Conservation (phyloP, 1,140 invertebrate species). For the Procambarus clarkii region DNA sequence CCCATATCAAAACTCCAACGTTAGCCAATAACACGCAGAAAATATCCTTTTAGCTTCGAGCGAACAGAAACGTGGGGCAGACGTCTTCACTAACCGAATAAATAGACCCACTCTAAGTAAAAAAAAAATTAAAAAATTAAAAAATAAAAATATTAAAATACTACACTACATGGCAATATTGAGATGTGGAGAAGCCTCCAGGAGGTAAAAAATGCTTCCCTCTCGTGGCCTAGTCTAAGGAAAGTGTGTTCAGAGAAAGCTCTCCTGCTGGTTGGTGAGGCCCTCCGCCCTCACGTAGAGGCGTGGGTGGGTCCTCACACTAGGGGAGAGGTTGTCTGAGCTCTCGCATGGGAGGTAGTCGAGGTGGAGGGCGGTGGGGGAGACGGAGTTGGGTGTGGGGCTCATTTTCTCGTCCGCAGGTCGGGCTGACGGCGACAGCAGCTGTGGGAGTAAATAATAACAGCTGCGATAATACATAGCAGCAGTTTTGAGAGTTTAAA, state of each 20-base stretch:
- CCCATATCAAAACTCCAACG: no score
- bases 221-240: not conserved
- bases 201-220: no score
- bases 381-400: constrained; percentile 32
- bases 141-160: not conserved
- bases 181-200: not conserved
- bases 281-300: constrained; percentile 59
- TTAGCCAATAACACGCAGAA: no score
- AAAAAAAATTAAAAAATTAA: not conserved
- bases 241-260: constrained; percentile 43
- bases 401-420: constrained; percentile 43
- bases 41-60: no score
- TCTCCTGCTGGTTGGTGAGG: constrained; percentile 52
- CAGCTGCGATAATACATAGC: not conserved
- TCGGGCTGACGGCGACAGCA: constrained; percentile 28
- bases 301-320: constrained; percentile 38
- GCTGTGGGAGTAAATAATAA: not conserved
- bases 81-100: no score
- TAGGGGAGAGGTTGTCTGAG: constrained; percentile 19
- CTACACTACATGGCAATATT: constrained; percentile 29
- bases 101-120: not conserved
- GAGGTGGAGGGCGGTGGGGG: constrained; percentile 40
- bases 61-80: no score
- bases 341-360: constrained; percentile 52
- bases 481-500: not conserved